Evolutionary conservation across 2,797 vertebrate genomes (phyloP).

Genomic region (Percopsis omiscomaycus): DNA sequence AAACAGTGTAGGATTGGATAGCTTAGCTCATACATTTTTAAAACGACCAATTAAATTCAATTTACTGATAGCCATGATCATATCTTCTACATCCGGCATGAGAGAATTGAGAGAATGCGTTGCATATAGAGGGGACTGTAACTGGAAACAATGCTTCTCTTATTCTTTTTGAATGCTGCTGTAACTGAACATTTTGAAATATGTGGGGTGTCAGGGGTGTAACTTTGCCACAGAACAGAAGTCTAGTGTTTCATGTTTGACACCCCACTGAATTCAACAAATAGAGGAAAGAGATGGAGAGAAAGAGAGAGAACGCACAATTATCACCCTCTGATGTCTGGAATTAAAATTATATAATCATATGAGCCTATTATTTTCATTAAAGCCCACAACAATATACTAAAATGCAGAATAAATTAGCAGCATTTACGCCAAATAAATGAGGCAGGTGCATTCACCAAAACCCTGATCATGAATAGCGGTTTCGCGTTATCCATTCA

Average conservation of each 20-base stretch:
- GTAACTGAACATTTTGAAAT: constrained; percentile 47
- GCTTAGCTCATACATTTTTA: no score
- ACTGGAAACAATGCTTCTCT: constrained; percentile 58
- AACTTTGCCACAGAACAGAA: constrained; percentile 61
- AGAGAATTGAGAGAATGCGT: constrained; percentile 13
- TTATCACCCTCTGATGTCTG: background rate
- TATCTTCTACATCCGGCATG: constrained; percentile 24
- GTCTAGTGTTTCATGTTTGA: constrained; percentile 64
- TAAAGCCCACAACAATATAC: no score
- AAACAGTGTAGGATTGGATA: no score
- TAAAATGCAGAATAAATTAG: background rate
- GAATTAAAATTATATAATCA: background rate
- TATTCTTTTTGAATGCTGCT: constrained; percentile 52
- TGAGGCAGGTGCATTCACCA: constrained; percentile 69
- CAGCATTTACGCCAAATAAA: constrained; percentile 42
- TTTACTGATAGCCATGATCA: background rate
- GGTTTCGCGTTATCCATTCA: background rate
- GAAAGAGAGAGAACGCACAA: no score
- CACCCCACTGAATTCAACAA: constrained; percentile 55
- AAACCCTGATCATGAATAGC: constrained; percentile 27
- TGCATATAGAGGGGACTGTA: constrained; percentile 8
- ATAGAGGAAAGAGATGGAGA: constrained; percentile 15
- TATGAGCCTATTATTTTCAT: no score
- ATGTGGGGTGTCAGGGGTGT: constrained; percentile 37
- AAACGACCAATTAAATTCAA: no score